A percentile compares a stretch with the other conserved stretches of the same genome.
Conservation (phyloP, 2,888 invertebrate genomes). For the Ctenicera cuprea region DNA sequence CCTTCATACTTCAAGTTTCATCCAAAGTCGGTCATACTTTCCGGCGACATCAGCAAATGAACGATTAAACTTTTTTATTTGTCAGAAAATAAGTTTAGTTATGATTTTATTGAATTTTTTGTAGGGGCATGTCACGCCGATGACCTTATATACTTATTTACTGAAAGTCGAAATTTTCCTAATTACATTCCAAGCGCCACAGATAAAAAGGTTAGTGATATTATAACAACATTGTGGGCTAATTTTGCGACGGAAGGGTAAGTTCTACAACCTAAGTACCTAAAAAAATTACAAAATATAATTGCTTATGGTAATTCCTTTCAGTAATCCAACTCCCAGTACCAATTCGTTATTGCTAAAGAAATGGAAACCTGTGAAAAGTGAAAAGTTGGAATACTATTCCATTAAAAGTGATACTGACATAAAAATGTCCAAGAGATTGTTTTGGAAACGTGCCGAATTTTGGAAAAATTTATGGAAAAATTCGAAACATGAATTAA, state of each 20-base stretch:
- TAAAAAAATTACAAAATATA: background rate
- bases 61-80: too few species aligned
- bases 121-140: conserved; percentile 88
- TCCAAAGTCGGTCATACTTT: too few species aligned
- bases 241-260: conserved; percentile 86
- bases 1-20: too few species aligned
- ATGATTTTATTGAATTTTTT: background rate
- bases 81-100: background rate
- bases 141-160: conserved; percentile 87
- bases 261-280: background rate
- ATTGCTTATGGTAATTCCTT: conserved; percentile 59
- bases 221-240: conserved; percentile 81
- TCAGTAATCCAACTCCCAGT: conserved; percentile 81
- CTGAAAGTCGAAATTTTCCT: conserved; percentile 75
- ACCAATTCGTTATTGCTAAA: conserved; percentile 68
- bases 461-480: conserved; percentile 77
- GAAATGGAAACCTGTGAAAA: conserved; percentile 77
- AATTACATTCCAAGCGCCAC: conserved; percentile 75
- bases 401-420: conserved; percentile 72
- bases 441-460: conserved; percentile 75
- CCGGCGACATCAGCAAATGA: too few species aligned
- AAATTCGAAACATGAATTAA: too few species aligned
- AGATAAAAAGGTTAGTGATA: conserved; percentile 78
- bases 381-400: conserved; percentile 75
- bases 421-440: background rate